These are phyloP conservation scores for Neuroterus valhalla DNA, from an alignment of 1,140 invertebrate species.

Conservation along the genomic window DNA sequence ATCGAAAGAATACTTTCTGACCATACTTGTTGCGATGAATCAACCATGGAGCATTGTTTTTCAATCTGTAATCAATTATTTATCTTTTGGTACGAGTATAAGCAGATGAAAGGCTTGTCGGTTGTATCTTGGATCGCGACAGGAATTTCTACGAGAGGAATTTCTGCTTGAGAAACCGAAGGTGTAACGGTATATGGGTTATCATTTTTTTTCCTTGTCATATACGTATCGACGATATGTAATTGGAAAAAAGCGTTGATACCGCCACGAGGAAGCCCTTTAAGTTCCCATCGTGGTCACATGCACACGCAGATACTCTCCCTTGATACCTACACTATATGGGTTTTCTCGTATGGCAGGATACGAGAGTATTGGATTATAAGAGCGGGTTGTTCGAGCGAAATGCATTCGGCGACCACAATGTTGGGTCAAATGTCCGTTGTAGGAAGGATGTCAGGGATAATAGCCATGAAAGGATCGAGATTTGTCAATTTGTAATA, in stretches of 20 bases:
- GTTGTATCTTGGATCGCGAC: background rate
- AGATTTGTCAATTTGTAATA: conserved; percentile 28
- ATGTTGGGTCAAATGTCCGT: conserved; percentile 27
- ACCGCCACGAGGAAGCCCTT: conserved; percentile 11
- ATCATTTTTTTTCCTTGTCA: conserved; percentile 7
- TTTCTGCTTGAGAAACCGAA: conserved; percentile 2
- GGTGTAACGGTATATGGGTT: conserved; percentile 14
- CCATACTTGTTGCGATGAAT: no score
- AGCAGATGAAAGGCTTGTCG: background rate
- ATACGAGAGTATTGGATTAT: conserved; percentile 27
- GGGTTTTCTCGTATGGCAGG: conserved; percentile 19
- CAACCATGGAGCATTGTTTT: no score
- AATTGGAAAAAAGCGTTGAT: conserved; percentile 8
- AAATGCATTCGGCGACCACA: conserved; percentile 26
- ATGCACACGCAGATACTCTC: conserved; percentile 3
- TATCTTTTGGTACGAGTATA: background rate
- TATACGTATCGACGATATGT: background rate
- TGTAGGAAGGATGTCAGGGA: conserved; percentile 25
- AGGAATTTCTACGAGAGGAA: background rate
- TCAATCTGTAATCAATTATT: no score
- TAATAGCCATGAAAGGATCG: conserved; percentile 26
- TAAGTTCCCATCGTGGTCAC: conserved; percentile 27
- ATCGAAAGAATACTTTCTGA: no score
- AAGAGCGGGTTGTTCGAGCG: conserved; percentile 15
- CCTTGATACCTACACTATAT: background rate